A percentile compares a stretch with the other conserved stretches of the same genome.
Evolutionary conservation across 1,140 invertebrate genomes (phyloP).

Genomic region (Sitodiplosis mosellana): DNA sequence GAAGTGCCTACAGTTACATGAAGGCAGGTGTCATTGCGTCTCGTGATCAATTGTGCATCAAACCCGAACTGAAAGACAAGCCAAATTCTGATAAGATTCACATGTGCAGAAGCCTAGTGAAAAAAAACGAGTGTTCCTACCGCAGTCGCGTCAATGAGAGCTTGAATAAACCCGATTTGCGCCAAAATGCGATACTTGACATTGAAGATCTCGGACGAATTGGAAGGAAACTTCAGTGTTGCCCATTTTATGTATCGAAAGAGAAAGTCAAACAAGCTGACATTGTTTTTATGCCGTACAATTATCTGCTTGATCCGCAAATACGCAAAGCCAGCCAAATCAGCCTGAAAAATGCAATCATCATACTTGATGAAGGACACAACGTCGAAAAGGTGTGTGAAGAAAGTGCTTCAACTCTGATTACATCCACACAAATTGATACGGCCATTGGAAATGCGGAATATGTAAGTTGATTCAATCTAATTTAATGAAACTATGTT

Average conservation of each 20-base stretch:
- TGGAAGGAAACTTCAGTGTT: conserved; percentile 70
- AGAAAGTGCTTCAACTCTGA: conserved; percentile 78
- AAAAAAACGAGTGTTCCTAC: conserved; percentile 56
- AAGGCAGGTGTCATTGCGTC: conserved; percentile 77
- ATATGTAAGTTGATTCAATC: conserved; percentile 27
- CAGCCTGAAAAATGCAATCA: conserved; percentile 47
- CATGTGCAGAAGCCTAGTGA: conserved; percentile 69
- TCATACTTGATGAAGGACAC: conserved; percentile 95
- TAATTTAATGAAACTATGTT: too few relatives aligned
- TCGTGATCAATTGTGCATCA: conserved; percentile 88
- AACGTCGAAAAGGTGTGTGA: conserved; percentile 97
- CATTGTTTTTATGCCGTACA: conserved; percentile 96
- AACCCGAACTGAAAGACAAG: conserved; percentile 77
- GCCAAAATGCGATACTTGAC: conserved; percentile 56
- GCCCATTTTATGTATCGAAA: conserved; percentile 85
- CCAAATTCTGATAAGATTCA: conserved; percentile 42
- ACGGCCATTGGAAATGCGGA: conserved; percentile 71
- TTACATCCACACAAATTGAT: conserved; percentile 67
- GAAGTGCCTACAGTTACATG: conserved; percentile 63
- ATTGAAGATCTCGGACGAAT: conserved; percentile 88
- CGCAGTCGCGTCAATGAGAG: conserved; percentile 57
- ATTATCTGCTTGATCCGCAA: conserved; percentile 89
- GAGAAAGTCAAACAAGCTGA: conserved; percentile 73
- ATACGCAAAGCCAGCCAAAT: conserved; percentile 56
- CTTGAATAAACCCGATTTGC: conserved; percentile 48